These are phyloP conservation scores for Saccostrea echinata DNA, from an alignment of 1,140 invertebrate genomes.

Conservation along the genomic window DNA sequence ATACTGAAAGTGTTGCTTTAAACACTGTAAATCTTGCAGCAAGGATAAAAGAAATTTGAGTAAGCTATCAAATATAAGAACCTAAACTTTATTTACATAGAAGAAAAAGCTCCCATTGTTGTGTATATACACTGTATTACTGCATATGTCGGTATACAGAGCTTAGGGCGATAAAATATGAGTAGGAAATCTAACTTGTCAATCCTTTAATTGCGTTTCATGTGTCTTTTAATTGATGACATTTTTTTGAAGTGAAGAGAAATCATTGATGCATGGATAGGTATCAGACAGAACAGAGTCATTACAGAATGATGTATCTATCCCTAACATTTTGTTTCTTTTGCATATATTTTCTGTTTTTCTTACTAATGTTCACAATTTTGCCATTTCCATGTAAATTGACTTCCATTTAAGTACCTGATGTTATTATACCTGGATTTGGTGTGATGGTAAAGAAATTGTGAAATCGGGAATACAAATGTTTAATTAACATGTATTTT, in stretches of 20 bases:
- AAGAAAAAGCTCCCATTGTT: neutral
- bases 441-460: neutral
- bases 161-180: neutral
- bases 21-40: neutral
- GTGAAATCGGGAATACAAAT: neutral
- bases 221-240: conserved; percentile 21
- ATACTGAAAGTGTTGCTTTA: neutral
- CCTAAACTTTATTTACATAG: neutral
- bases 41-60: neutral
- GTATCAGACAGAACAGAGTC: neutral
- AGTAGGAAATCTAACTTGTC: conserved; percentile 7
- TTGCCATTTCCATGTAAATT: conserved; percentile 16
- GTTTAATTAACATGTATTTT: neutral
- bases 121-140: neutral
- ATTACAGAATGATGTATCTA: conserved; percentile 26
- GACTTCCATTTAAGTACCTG: conserved; percentile 23
- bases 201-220: conserved; percentile 35
- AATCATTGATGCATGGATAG: conserved; percentile 27
- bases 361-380: conserved; percentile 39
- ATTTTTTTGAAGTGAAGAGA: neutral
- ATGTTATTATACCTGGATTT: conserved; percentile 14
- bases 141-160: neutral
- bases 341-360: conserved; percentile 26
- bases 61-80: neutral
- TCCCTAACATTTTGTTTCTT: conserved; percentile 37